These are phyloP conservation scores for Ectemnius cavifrons DNA, from an alignment of 2,888 invertebrate species.

Conservation along the genomic window DNA sequence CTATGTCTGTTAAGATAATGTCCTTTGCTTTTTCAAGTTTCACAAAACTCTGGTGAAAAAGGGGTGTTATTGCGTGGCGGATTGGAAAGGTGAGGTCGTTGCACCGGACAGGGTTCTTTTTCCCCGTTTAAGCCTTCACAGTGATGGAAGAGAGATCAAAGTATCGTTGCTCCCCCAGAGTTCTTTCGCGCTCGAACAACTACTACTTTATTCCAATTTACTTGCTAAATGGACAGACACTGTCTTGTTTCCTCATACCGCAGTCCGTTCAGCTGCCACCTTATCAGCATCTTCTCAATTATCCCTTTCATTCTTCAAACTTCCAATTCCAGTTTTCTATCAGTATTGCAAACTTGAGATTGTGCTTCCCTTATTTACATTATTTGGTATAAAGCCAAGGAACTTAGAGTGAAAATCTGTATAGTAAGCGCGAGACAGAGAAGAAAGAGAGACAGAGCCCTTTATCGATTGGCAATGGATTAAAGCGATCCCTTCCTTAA, in stretches of 20 bases:
- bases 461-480: background rate
- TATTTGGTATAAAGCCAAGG: too few relatives aligned
- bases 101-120: slow-evolving; percentile 27
- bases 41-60: slow-evolving; percentile 31
- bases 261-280: background rate
- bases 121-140: slow-evolving; percentile 6
- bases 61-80: slow-evolving; percentile 43
- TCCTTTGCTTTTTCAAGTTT: too few relatives aligned
- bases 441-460: background rate
- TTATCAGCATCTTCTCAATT: background rate
- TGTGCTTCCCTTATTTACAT: too few relatives aligned
- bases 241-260: background rate
- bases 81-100: slow-evolving; percentile 50
- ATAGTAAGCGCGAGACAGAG: background rate
- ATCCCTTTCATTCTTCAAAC: background rate
- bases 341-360: too few relatives aligned
- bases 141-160: slow-evolving; percentile 45
- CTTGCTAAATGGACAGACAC: slow-evolving; percentile 27
- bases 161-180: slow-evolving; percentile 18
- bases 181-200: slow-evolving; percentile 36
- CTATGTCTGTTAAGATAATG: too few relatives aligned
- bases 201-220: slow-evolving; percentile 48
- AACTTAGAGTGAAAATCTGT: background rate
- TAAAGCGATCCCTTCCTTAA: background rate
- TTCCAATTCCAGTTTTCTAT: too few relatives aligned